Conservation (phyloP, 2,888 invertebrate species). For the Sylvicola fuscatus region DNA sequence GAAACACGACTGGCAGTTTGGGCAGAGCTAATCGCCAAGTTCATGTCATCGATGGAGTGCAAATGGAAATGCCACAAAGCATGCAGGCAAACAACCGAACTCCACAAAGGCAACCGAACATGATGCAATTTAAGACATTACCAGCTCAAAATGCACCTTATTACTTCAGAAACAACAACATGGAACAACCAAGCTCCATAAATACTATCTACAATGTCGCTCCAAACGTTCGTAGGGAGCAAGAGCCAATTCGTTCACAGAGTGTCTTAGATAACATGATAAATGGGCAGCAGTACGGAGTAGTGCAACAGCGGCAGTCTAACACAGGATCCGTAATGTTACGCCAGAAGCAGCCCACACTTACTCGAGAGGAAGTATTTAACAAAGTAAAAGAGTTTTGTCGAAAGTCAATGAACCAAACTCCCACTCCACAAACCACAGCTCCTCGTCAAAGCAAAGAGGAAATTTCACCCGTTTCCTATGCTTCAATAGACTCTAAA, state of each 20-base stretch:
- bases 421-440: slow-evolving; percentile 13
- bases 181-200: background rate
- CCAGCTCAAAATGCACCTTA: too few species aligned
- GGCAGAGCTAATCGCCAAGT: background rate
- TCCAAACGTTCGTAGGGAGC: slow-evolving; percentile 2
- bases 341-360: slow-evolving; percentile 4
- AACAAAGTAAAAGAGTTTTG: slow-evolving; percentile 24
- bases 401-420: slow-evolving; percentile 20
- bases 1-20: slow-evolving; percentile 20
- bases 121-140: too few species aligned
- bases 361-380: slow-evolving; percentile 18
- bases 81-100: too few species aligned
- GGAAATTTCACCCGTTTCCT: slow-evolving; percentile 21
- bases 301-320: slow-evolving; percentile 4
- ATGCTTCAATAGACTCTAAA: slow-evolving; percentile 17
- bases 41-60: background rate
- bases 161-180: too few species aligned
- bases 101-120: too few species aligned
- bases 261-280: slow-evolving; percentile 20
- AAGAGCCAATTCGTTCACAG: slow-evolving; percentile 16
- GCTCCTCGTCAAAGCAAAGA: slow-evolving; percentile 5
- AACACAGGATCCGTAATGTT: slow-evolving; percentile 8
- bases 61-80: background rate
- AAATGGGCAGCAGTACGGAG: slow-evolving; percentile 4
- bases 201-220: slow-evolving; percentile 1